Percentiles rank a stretch among this genome's conserved stretches.
phyloP scores from a whole-genome alignment of 2,888 invertebrate species.

The Blera fallax region DNA sequence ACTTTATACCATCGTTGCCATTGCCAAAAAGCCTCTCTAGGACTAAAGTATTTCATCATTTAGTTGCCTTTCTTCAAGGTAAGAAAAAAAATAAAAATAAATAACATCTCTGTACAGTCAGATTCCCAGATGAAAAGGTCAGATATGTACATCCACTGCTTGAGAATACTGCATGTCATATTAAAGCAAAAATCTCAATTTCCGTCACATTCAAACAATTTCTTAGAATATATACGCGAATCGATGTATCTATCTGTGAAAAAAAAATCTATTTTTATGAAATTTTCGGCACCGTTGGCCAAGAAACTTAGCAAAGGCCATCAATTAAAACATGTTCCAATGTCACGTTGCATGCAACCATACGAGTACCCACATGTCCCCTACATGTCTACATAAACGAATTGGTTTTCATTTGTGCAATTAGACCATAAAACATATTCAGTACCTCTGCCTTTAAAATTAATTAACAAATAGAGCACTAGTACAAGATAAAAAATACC shows the following conservation, averaged over 20 bases:
- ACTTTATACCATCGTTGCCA: too few species aligned
- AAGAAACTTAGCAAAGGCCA: constrained; percentile 4
- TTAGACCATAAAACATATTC: constrained; percentile 4
- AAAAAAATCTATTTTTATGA: constrained; percentile 5
- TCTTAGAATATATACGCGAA: not conserved
- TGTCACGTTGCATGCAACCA: not conserved
- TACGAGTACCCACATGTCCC: not conserved
- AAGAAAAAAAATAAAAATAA: too few species aligned
- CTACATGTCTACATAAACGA: constrained; percentile 3
- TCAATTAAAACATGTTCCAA: constrained; percentile 30
- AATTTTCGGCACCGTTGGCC: not conserved
- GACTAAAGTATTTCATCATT: too few species aligned
- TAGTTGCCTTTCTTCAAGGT: too few species aligned
- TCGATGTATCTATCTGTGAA: not conserved
- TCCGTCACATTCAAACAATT: not conserved
- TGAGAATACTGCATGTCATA: not conserved
- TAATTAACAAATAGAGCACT: constrained; percentile 30
- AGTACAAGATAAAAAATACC: not conserved
- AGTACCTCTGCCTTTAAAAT: constrained; percentile 23
- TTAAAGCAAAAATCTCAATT: too few species aligned
- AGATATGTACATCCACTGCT: not conserved
- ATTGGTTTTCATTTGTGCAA: constrained; percentile 52
- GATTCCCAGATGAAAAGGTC: too few species aligned
- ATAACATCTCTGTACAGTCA: too few species aligned
- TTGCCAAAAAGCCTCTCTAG: too few species aligned